Evolutionary conservation across 2,113 vertebrate genomes (phyloP).

Genomic region (Plectropomus leopardus): DNA sequence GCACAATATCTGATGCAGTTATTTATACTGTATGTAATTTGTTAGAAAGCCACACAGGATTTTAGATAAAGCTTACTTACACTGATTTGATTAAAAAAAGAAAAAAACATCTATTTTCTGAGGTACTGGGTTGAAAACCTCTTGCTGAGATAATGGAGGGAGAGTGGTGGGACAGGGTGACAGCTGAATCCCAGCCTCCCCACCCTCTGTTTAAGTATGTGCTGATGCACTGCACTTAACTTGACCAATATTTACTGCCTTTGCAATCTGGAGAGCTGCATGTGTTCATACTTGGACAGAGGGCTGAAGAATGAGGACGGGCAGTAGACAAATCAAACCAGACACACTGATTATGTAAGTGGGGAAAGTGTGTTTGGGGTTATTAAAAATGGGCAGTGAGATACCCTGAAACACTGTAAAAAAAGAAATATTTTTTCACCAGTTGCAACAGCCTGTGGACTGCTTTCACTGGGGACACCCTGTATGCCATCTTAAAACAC

Average conservation of each 20-base stretch:
- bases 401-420: constrained; percentile 54
- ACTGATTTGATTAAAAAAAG: constrained; percentile 13
- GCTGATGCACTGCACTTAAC: neutral
- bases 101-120: constrained; percentile 12
- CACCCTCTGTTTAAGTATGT: constrained; percentile 20
- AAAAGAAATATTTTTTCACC: constrained; percentile 24
- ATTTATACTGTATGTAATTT: neutral
- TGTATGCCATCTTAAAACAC: constrained; percentile 41
- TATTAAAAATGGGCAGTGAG: constrained; percentile 40
- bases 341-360: constrained; percentile 30
- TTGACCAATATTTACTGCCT: constrained; percentile 1
- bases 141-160: constrained; percentile 12
- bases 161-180: neutral
- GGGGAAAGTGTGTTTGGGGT: neutral
- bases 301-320: constrained; percentile 28
- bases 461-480: constrained; percentile 50
- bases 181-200: constrained; percentile 21
- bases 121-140: constrained; percentile 48
- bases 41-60: constrained; percentile 34
- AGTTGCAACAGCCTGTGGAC: constrained; percentile 40
- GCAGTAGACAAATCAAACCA: constrained; percentile 38
- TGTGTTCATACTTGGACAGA: constrained; percentile 34
- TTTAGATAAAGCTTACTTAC: constrained; percentile 16
- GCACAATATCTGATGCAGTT: neutral
- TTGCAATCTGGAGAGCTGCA: constrained; percentile 14